phyloP scores from a whole-genome alignment of 2,797 vertebrate species.

The Manis crassicaudata region DNA sequence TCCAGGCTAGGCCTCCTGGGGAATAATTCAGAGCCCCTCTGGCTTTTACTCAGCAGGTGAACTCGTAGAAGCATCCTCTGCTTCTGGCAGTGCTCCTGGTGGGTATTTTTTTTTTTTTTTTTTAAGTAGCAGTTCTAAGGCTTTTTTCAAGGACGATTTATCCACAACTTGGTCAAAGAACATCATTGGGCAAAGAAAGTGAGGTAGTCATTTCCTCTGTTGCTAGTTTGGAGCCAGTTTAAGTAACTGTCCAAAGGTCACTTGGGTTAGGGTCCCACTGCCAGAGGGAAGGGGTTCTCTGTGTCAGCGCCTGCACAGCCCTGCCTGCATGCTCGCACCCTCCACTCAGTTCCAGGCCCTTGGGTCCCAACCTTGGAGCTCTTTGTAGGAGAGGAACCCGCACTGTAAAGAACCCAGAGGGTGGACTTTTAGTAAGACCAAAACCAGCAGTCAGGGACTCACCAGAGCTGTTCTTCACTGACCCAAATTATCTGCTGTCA shows the following conservation, averaged over 20 bases:
- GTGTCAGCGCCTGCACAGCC: neutral
- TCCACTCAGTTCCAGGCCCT: neutral
- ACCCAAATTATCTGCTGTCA: neutral
- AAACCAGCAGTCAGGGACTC: neutral
- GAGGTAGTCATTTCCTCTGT: neutral
- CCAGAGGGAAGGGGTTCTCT: too few relatives aligned
- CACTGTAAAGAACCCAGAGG: neutral
- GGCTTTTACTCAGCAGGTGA: neutral
- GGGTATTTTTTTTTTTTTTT: too few relatives aligned
- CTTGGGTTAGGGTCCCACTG: neutral
- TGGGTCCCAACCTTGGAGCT: neutral
- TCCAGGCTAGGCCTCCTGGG: too few relatives aligned
- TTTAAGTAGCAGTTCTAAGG: neutral
- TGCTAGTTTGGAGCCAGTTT: neutral
- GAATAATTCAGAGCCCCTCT: neutral
- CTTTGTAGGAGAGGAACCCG: neutral
- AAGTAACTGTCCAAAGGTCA: neutral
- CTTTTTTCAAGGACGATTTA: neutral
- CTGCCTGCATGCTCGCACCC: neutral
- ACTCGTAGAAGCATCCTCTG: accelerated
- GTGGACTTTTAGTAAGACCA: neutral
- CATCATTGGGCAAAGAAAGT: neutral
- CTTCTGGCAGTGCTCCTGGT: accelerated
- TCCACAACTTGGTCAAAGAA: neutral
- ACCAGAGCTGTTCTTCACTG: neutral